Evolutionary conservation across 2,888 invertebrate genomes (phyloP).

Genomic region (Euplagia quadripunctaria): DNA sequence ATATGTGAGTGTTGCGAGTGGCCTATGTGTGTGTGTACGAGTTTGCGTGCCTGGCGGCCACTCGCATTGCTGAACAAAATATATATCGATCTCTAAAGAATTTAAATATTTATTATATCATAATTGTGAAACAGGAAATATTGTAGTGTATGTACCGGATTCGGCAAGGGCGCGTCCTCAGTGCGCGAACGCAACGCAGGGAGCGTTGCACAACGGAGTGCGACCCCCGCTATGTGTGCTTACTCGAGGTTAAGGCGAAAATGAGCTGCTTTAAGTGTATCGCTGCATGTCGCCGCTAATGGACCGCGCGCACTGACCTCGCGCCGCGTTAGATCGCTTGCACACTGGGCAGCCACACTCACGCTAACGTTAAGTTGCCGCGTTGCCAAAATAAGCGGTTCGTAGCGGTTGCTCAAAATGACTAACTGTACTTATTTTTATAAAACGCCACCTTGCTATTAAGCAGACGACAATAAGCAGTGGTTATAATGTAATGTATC

Average conservation of each 20-base stretch:
- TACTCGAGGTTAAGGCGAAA: constrained; percentile 37
- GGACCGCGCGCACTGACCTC: not conserved
- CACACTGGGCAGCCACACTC: not conserved
- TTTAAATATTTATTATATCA: constrained; percentile 17
- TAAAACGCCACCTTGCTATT: not conserved
- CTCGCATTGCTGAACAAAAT: not conserved
- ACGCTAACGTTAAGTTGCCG: not conserved
- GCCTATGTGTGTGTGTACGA: not conserved
- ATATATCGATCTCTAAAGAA: not conserved
- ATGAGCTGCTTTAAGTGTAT: constrained; percentile 8
- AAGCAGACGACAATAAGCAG: constrained; percentile 2
- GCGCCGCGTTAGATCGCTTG: not conserved
- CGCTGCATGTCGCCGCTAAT: not conserved
- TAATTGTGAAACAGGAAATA: constrained; percentile 39
- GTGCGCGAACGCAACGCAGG: not conserved
- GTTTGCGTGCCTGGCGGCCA: not conserved
- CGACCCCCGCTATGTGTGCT: constrained; percentile 1
- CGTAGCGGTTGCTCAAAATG: constrained; percentile 26
- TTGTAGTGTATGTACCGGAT: constrained; percentile 24
- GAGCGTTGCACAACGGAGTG: constrained; percentile 23
- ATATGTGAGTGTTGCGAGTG: not conserved
- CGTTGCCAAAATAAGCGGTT: constrained; percentile 5
- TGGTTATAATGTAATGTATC: constrained; percentile 12
- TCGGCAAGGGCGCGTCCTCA: constrained; percentile 48
- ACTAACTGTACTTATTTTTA: constrained; percentile 11